A percentile compares a stretch with the other conserved stretches of the same genome.
Conservation (phyloP, 1,140 invertebrate genomes). For the Temnothorax nylanderi region DNA sequence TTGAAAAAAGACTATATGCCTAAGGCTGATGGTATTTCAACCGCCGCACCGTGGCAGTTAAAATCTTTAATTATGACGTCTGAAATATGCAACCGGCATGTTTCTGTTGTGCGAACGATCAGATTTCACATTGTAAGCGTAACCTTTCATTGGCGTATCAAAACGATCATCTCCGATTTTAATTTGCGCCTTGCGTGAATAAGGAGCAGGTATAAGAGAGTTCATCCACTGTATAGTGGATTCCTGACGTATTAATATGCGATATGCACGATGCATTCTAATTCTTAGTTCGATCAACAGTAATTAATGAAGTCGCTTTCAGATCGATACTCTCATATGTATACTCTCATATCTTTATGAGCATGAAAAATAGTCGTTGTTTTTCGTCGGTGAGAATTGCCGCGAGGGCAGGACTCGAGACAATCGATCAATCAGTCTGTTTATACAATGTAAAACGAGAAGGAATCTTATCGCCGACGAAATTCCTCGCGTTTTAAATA, state of each 20-base stretch:
- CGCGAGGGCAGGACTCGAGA: neutral
- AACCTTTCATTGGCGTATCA: conserved; percentile 62
- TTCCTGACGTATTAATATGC: conserved; percentile 58
- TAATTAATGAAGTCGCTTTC: conserved; percentile 65
- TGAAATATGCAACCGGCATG: conserved; percentile 38
- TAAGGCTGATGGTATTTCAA: conserved; percentile 17
- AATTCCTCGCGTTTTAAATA: conserved; percentile 2
- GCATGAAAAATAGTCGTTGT: neutral
- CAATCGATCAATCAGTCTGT: neutral
- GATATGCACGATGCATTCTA: neutral
- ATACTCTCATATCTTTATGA: neutral
- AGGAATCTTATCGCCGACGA: neutral
- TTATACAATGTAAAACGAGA: neutral
- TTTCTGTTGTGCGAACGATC: conserved; percentile 52
- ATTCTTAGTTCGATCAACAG: conserved; percentile 43
- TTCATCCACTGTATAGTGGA: neutral
- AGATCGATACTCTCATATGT: neutral
- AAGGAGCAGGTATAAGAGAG: neutral
- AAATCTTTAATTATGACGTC: conserved; percentile 69
- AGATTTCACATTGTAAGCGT: conserved; percentile 64
- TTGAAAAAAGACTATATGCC: neutral
- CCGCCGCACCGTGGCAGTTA: neutral
- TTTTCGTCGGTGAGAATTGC: neutral
- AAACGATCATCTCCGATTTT: conserved; percentile 65
- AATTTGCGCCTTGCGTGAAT: conserved; percentile 50